Evolutionary conservation across 1,140 invertebrate genomes (phyloP), one percentile per base, ranked within the genome.

Genomic region (Eufriesea mexicana): DNA sequence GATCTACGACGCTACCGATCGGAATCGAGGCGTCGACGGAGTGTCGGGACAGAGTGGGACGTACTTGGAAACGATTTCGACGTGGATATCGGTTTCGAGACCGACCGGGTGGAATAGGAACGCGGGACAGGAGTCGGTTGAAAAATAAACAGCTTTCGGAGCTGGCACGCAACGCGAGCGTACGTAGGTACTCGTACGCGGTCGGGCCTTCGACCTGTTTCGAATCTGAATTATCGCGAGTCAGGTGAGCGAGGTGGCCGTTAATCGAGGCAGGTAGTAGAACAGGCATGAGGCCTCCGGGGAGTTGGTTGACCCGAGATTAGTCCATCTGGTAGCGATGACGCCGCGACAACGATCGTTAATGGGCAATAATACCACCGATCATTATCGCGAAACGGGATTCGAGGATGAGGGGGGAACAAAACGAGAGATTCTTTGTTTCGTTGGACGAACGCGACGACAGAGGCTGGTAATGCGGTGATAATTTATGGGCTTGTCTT

Each of bases 171-270:
- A 80, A 85, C 55, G 67, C 75, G 74, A 70, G 49, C 25, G 45
- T 35, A 20, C 25, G 20, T 10, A 45, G 14, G 51, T n/a, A 59
- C 57, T 83, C 73, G 57, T 71, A 77, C 82, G 82, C 67, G 71
- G 73, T 54, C 28, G 5, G 25, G 68, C 49, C 64, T 66, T 62
- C 73, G 76, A 64, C 75, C 74, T 85, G 70, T 66, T 88, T 85
- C 73, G 78, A 83, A 88, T 79, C 85, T 68, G 83, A 90, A 90
- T 89, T 87, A 84, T 82, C 57, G 73, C 64, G 84, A 85, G 82
- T 73, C 71, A 79, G 76, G 68, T 83, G 61, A 90, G 85, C 64
- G 79, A 59, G 62, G 42, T 55, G 83, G 55, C 80, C 77, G 71
- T 87, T 89, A 86, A 86, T 87, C 75, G 74, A 82, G 61, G 68